A percentile compares a stretch with the other conserved stretches of the same genome.
Conservation (phyloP, 2,888 invertebrate genomes). For the Falcaria lacertinaria region DNA sequence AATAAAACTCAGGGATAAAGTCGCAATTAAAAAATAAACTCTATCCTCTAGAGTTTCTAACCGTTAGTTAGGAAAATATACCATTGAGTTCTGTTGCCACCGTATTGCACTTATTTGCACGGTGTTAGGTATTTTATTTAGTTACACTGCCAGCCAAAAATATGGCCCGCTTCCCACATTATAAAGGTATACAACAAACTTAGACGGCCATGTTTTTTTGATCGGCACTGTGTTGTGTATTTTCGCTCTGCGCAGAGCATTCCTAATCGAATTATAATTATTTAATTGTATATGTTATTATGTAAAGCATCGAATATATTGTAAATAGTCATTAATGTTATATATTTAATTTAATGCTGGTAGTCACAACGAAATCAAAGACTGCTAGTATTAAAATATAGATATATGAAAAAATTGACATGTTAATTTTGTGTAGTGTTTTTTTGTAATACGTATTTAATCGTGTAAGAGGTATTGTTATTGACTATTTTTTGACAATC, state of each 20-base stretch:
- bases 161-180: neutral
- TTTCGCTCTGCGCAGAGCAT: conserved; percentile 64
- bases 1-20: neutral
- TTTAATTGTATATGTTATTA: conserved; percentile 25
- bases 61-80: neutral
- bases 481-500: conserved; percentile 72
- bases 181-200: no score
- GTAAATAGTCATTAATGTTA: conserved; percentile 51
- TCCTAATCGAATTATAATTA: conserved; percentile 55
- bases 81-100: conserved; percentile 47
- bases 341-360: conserved; percentile 53
- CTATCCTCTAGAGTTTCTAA: neutral
- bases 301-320: conserved; percentile 65
- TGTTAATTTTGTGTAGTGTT: conserved; percentile 44
- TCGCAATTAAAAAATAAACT: conserved; percentile 1
- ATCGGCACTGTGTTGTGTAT: conserved; percentile 11
- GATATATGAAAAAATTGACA: conserved; percentile 46
- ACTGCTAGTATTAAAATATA: conserved; percentile 62
- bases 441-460: conserved; percentile 56
- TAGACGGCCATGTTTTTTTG: neutral
- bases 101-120: conserved; percentile 40
- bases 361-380: conserved; percentile 79
- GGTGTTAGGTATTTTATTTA: conserved; percentile 51
- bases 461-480: conserved; percentile 54
- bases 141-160: conserved; percentile 9